Conservation (phyloP, 2,888 invertebrate genomes). For the Parochlus steinenii region DNA sequence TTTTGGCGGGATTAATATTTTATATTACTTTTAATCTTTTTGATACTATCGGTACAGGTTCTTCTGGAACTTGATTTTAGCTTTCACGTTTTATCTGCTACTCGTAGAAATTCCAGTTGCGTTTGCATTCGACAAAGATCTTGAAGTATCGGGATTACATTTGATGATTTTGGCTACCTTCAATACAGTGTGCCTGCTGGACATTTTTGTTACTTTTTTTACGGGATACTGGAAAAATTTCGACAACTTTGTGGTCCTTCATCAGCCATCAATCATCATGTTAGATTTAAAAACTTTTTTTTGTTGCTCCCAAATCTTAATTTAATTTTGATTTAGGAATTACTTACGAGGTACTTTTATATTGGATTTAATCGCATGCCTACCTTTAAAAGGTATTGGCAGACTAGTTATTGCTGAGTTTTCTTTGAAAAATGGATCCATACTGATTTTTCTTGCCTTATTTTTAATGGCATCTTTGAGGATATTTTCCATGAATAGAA, state of each 20-base stretch:
- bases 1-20: conserved; percentile 3
- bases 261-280: conserved; percentile 21
- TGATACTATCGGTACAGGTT: conserved; percentile 3
- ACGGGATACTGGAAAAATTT: conserved; percentile 27
- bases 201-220: conserved; percentile 23
- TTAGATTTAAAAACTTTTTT: conserved; percentile 2
- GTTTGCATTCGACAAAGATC: conserved; percentile 10
- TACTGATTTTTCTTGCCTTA: conserved; percentile 13
- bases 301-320: not conserved
- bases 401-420: conserved; percentile 13
- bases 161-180: conserved; percentile 4
- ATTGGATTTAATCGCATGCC: conserved; percentile 23
- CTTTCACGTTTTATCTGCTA: conserved; percentile 2
- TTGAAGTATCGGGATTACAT: not conserved
- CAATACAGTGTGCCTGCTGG: conserved; percentile 19
- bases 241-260: conserved; percentile 22
- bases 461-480: conserved; percentile 15
- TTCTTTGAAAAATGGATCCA: not conserved
- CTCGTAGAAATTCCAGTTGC: conserved; percentile 5
- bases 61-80: conserved; percentile 9
- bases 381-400: conserved; percentile 17
- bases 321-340: conserved; percentile 18
- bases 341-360: conserved; percentile 23
- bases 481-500: conserved; percentile 15
- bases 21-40: conserved; percentile 1